Percentiles rank a stretch among this genome's conserved stretches.
Conservation (phyloP, 2,113 vertebrate genomes). For the Ornithorhynchus anatinus region DNA sequence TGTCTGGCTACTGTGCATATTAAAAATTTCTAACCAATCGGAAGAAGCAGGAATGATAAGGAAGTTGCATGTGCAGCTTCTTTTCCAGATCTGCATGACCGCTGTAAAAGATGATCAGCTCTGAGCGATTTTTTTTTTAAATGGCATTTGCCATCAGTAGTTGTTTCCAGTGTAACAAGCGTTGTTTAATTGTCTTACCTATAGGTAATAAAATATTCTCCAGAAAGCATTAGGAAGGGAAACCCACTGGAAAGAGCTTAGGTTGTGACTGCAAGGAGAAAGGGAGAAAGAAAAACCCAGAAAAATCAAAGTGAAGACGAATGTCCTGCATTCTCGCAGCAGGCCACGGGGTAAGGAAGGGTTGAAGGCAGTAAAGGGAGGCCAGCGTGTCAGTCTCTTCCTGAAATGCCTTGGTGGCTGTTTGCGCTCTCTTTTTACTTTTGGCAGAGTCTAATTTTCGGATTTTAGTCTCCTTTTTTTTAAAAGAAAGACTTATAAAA, state of each 20-base stretch:
- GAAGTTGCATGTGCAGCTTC: conserved; percentile 13
- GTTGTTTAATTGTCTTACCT: conserved; percentile 49
- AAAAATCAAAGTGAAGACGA: conserved; percentile 22
- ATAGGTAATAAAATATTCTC: conserved; percentile 53
- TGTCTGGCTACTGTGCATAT: conserved; percentile 13
- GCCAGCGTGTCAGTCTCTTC: conserved; percentile 15
- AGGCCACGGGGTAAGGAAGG: background rate
- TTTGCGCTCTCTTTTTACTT: background rate
- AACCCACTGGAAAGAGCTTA: conserved; percentile 10
- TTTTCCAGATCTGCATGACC: conserved; percentile 7
- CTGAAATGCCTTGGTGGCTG: background rate
- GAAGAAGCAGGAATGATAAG: background rate
- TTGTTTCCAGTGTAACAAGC: conserved; percentile 28
- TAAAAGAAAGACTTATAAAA: background rate
- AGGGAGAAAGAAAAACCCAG: conserved; percentile 1
- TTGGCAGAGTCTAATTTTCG: background rate
- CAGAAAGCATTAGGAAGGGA: conserved; percentile 31
- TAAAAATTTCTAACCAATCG: background rate
- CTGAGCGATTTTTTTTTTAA: background rate
- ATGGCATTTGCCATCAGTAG: conserved; percentile 34
- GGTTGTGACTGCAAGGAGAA: background rate
- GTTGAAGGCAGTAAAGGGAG: background rate
- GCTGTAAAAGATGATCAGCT: conserved; percentile 6
- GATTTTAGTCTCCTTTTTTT: background rate
- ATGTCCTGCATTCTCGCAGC: background rate